Evolutionary conservation across 2,113 vertebrate species (phyloP), one percentile per base, ranked within the genome.

Genomic region (Chaenocephalus aceratus): DNA sequence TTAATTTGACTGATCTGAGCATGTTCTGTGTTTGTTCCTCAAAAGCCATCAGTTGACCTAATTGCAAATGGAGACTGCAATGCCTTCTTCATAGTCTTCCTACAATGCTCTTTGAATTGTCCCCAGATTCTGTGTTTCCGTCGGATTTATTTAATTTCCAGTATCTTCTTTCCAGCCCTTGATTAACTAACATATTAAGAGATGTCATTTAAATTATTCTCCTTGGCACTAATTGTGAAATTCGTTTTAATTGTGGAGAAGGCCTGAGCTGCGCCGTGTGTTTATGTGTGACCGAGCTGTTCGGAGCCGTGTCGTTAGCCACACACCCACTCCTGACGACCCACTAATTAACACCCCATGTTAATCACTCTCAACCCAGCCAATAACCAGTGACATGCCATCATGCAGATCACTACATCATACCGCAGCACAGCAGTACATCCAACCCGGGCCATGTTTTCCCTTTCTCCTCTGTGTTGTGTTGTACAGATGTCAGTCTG

Each of bases 281-380:
- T 92, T 73, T 91, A 30, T 72, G 81, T 92, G 85, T 79, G 87
- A 82, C 76, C 46, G 64, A 75, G 89, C 83, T 82, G 77, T 80
- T 87, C 48, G 8, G 82, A 83, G 88, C 59, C 58, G 30, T 82
- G 86, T 81, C 70, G 65, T 88, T 84, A 89, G 83, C 90, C 86
- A 65, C 78, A 88, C 91, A 82, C 91, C 68, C 87, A 84, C 88
- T 86, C 84, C 75, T 66, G 63, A 70, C 86, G 87, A 92, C 91
- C 92, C 72, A 60, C 88, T 93, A 92, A 91, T 94, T 93, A 94
- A 92, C 93, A 92, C 92, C 90, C 91, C 89, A 89, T 90, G 88
- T 92, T 95, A 94, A 95, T 94, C 91, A 92, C 93, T 88, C 85
- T 84, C 88, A 86, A 88, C 81, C 88, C 84, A 88, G 89, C 88